phyloP scores from a whole-genome alignment of 2,888 invertebrate genomes.

The Rhyacophila evoluta region DNA sequence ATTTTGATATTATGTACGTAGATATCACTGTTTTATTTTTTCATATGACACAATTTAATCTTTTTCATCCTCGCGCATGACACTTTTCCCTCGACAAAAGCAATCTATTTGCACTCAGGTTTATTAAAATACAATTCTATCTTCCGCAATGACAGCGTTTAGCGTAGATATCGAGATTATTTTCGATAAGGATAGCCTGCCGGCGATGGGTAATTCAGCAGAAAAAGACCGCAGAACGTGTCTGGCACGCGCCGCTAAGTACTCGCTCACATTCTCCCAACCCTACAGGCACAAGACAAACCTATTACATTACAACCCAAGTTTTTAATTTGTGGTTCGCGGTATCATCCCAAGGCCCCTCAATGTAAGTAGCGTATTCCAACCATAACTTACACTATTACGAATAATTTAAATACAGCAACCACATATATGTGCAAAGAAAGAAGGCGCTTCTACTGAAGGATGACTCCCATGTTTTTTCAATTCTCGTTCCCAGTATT shows the following conservation, averaged over 20 bases:
- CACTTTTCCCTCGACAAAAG: background rate
- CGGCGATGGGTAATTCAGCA: background rate
- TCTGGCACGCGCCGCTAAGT: constrained; percentile 32
- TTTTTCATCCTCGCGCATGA: background rate
- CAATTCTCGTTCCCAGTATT: too few relatives aligned
- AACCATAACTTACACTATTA: too few relatives aligned
- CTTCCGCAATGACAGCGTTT: background rate
- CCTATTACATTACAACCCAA: constrained; percentile 32
- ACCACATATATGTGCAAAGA: too few relatives aligned
- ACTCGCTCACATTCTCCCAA: background rate
- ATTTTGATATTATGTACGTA: too few relatives aligned
- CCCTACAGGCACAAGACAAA: constrained; percentile 25
- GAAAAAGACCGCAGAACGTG: constrained; percentile 31
- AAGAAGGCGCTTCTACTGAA: too few relatives aligned
- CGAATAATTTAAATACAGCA: too few relatives aligned
- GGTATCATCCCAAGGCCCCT: background rate
- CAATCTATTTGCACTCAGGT: constrained; percentile 23
- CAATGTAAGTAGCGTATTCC: too few relatives aligned
- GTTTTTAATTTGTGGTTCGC: background rate
- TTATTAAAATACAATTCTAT: constrained; percentile 15
- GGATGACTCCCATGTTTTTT: too few relatives aligned
- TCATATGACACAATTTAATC: too few relatives aligned
- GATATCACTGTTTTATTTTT: too few relatives aligned
- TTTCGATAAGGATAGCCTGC: background rate
- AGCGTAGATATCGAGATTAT: background rate